Conservation (phyloP, 2,888 invertebrate species). For the Tachina fera region DNA sequence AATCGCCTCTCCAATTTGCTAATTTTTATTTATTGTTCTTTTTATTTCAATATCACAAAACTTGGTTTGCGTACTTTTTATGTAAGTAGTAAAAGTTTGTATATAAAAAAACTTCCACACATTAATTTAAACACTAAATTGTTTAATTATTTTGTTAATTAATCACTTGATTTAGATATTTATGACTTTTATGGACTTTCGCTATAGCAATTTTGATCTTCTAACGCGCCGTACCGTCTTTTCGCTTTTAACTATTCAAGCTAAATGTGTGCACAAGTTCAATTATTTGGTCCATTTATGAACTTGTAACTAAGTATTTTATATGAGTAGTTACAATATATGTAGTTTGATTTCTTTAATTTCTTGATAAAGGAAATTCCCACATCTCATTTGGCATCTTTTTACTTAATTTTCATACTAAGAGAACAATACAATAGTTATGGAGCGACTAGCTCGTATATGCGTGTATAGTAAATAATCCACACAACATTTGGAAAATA, state of each 20-base stretch:
- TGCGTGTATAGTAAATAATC: no score
- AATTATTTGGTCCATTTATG: slow-evolving; percentile 5
- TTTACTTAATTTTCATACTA: not conserved
- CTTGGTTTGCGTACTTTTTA: not conserved
- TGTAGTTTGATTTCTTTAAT: slow-evolving; percentile 11
- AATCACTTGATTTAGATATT: slow-evolving; percentile 12
- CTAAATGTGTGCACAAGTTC: slow-evolving; percentile 27
- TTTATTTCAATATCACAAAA: not conserved
- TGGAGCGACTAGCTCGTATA: not conserved
- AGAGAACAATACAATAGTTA: slow-evolving; percentile 8
- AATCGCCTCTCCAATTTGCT: not conserved
- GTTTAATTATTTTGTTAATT: slow-evolving; percentile 41
- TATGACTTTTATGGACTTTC: not conserved
- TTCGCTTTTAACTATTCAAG: slow-evolving; percentile 13
- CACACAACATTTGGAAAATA: no score
- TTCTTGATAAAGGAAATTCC: slow-evolving; percentile 39
- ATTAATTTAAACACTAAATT: slow-evolving; percentile 30
- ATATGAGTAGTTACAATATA: not conserved
- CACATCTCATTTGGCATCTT: slow-evolving; percentile 7
- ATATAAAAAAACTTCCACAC: not conserved
- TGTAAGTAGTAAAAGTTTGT: not conserved
- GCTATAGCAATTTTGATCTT: not conserved
- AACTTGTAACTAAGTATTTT: slow-evolving; percentile 1
- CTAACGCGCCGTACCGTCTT: not conserved
- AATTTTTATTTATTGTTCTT: not conserved